These are phyloP conservation scores for Leuciscus idus DNA, from an alignment of 2,113 vertebrate genomes.

Conservation along the genomic window DNA sequence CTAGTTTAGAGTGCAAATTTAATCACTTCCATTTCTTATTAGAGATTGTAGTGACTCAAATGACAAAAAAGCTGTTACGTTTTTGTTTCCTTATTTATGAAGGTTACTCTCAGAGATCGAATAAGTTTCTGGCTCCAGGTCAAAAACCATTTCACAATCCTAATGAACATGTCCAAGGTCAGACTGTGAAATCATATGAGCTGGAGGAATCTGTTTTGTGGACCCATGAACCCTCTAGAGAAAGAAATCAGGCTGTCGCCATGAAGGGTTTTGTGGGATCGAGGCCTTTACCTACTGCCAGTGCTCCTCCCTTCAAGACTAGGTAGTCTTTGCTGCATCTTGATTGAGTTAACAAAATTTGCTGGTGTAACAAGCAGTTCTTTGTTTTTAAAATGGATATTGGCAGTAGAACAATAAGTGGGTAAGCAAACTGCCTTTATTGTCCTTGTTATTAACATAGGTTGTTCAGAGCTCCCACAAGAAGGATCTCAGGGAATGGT, in stretches of 20 bases:
- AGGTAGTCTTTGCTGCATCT: slow-evolving; percentile 19
- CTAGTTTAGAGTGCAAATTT: too few relatives aligned
- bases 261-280: slow-evolving; percentile 17
- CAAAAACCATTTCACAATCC: slow-evolving; percentile 64
- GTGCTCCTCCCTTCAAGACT: slow-evolving; percentile 20
- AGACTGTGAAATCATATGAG: slow-evolving; percentile 58
- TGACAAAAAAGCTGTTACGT: too few relatives aligned
- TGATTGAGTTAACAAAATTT: slow-evolving; percentile 19
- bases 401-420: slow-evolving; percentile 19
- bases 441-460: slow-evolving; percentile 65
- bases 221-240: slow-evolving; percentile 55
- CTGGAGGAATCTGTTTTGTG: slow-evolving; percentile 52
- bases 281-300: not conserved
- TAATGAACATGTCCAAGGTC: slow-evolving; percentile 24
- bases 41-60: too few relatives aligned
- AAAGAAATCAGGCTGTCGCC: not conserved
- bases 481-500: slow-evolving; percentile 61
- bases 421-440: slow-evolving; percentile 40
- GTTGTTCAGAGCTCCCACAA: slow-evolving; percentile 79
- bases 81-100: slow-evolving; percentile 22
- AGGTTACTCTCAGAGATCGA: slow-evolving; percentile 73
- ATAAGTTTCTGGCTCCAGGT: slow-evolving; percentile 67
- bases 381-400: slow-evolving; percentile 2
- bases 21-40: too few relatives aligned
- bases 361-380: not conserved